Base-by-base conservation (phyloP, 2,113 vertebrate species). In the Crypturellus undulatus region DNA sequence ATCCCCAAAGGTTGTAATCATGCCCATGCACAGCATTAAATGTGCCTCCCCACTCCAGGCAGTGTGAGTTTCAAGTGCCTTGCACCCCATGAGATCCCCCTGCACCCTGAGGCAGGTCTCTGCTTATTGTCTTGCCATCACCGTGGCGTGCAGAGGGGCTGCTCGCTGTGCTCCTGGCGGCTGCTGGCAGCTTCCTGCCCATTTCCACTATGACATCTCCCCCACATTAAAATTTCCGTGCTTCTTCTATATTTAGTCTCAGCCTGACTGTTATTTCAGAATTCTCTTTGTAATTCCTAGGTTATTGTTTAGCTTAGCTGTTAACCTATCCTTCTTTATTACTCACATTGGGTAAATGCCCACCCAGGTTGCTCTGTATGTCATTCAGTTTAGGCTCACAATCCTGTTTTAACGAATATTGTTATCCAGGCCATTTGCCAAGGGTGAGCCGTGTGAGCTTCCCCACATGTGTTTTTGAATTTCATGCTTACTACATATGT, bases 121-220 rank as follows among this genome's bases (percentile, higher is more conserved):
- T 18, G 4, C 12, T 32, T 19, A 6, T 19, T 52, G 14, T 4
- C 6, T 10, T 5, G 2, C 13, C 3, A 3, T 40, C 1, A 0
- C 6, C 12, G 12, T 11, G 26, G 4, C 26, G 8, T 30, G 54
- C 28, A 9, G 28, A 56, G 17, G 28, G 54, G 54, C 54, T 26
- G 51, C 25, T 54, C 26, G 15, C 13, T 28, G 54, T 30, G 25
- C 13, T 40, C 16, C 21, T 5, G 14, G 16, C 10, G 20, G 8
- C 17, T 47, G 10, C 14, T 42, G 51, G 10, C 6, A 54, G 17
- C 9, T 10, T 67, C 45, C 65, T 65, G 62, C 9, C 1, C 34
- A 6, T 32, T 59, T n/a, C 36, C 25, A 65, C 15, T 19, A 19
- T 36, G 47, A 43, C 64, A 2, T 11, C 15, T 83, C 21, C 12